These are phyloP conservation scores for Sweltsa coloradensis DNA, from an alignment of 1,140 invertebrate species.

Conservation along the genomic window DNA sequence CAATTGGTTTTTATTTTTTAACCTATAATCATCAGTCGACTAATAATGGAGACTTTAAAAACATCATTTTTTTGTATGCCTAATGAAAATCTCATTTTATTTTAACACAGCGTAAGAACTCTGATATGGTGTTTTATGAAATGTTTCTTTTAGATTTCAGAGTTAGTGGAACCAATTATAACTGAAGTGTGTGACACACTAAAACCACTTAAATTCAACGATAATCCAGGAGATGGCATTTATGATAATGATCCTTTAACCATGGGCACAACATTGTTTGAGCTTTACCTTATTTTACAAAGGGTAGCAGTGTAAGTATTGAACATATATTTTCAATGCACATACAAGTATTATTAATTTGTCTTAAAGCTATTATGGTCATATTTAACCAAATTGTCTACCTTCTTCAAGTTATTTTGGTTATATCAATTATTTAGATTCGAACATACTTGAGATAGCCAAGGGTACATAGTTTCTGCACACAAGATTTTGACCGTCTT, in stretches of 20 bases:
- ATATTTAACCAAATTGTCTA: no score
- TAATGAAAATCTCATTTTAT: not conserved
- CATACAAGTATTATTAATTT: no score
- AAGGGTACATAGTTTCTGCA: no score
- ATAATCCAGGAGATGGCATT: conserved; percentile 7
- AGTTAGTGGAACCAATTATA: conserved; percentile 54
- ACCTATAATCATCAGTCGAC: not conserved
- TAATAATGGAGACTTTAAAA: conserved; percentile 1
- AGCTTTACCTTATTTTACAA: conserved; percentile 79
- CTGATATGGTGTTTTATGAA: conserved; percentile 8
- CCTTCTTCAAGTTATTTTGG: no score
- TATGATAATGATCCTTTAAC: conserved; percentile 40
- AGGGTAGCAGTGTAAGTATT: conserved; percentile 56
- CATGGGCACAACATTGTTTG: conserved; percentile 79
- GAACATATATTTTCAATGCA: no score
- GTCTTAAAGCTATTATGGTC: no score
- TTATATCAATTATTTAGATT: no score
- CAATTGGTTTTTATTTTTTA: no score
- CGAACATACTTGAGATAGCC: no score
- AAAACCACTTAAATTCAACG: conserved; percentile 35
- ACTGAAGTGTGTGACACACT: conserved; percentile 57
- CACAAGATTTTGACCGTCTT: no score
- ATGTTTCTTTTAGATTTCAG: conserved; percentile 35
- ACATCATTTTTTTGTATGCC: conserved; percentile 5
- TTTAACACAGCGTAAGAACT: no score